A percentile compares a stretch with the other conserved stretches of the same genome.
These are phyloP conservation scores for Athalia cordata DNA, from an alignment of 2,888 invertebrate genomes.

Conservation along the genomic window DNA sequence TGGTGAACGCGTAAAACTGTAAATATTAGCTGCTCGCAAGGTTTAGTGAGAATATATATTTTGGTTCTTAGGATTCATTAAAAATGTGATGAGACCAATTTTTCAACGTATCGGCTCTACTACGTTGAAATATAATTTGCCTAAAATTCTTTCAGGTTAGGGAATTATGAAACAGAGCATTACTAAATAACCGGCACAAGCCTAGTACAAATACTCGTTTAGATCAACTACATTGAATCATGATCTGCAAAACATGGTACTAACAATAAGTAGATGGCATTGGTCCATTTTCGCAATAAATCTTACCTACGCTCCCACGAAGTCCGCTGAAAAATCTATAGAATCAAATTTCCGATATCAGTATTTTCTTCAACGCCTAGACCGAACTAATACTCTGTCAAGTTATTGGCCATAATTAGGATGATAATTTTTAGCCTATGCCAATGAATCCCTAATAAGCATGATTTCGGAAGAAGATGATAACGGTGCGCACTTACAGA, in stretches of 20 bases:
- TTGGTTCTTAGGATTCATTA: no score
- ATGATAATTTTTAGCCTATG: no score
- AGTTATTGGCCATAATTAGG: no score
- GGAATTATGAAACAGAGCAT: slow-evolving; percentile 8
- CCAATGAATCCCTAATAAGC: no score
- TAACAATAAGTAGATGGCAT: not conserved
- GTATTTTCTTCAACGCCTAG: no score
- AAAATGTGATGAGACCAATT: no score
- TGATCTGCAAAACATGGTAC: not conserved
- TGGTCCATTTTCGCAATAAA: slow-evolving; percentile 10
- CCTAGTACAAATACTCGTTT: slow-evolving; percentile 20
- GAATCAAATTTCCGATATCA: not conserved
- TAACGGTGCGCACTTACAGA: not conserved
- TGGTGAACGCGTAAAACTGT: not conserved
- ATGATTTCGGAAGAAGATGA: no score
- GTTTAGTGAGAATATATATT: no score
- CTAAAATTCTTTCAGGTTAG: not conserved
- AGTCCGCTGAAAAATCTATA: not conserved
- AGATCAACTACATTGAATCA: not conserved
- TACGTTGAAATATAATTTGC: no score
- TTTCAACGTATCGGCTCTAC: no score
- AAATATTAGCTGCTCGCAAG: no score
- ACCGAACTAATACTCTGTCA: no score
- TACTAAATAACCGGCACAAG: slow-evolving; percentile 10
- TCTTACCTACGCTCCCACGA: not conserved